Evolutionary conservation across 2,888 invertebrate genomes (phyloP).

Genomic region (Odontomyia ornata): DNA sequence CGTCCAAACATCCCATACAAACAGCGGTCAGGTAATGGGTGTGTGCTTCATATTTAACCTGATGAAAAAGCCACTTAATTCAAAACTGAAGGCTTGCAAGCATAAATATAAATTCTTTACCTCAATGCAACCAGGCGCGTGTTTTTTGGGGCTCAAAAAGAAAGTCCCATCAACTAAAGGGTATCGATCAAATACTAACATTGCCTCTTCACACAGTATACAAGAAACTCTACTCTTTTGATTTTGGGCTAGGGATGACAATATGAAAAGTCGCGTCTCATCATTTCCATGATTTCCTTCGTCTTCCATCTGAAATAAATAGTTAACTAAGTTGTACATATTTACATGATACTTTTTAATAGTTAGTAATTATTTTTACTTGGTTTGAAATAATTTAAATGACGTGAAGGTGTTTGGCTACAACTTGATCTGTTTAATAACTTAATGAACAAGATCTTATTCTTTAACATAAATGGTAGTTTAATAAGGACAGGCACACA

Average conservation of each 20-base stretch:
- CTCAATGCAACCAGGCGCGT: conserved; percentile 87
- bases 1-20: conserved; percentile 93
- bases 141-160: conserved; percentile 94
- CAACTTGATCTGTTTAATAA: too few relatives aligned
- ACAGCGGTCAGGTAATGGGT: conserved; percentile 91
- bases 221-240: conserved; percentile 87
- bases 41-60: conserved; percentile 92
- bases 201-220: conserved; percentile 86
- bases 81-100: not conserved
- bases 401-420: too few relatives aligned
- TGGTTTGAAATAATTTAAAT: too few relatives aligned
- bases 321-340: conserved; percentile 8
- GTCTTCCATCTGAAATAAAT: conserved; percentile 90
- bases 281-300: conserved; percentile 98
- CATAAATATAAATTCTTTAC: conserved; percentile 66
- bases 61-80: conserved; percentile 53
- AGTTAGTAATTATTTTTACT: too few relatives aligned
- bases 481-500: too few relatives aligned
- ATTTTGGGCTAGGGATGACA: conserved; percentile 92
- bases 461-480: too few relatives aligned
- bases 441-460: too few relatives aligned
- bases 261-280: conserved; percentile 94
- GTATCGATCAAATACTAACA: conserved; percentile 96
- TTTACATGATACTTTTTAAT: too few relatives aligned
- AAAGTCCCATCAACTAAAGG: conserved; percentile 97